Base-by-base conservation (phyloP, 2,113 vertebrate genomes). In the Sterna hirundo region DNA sequence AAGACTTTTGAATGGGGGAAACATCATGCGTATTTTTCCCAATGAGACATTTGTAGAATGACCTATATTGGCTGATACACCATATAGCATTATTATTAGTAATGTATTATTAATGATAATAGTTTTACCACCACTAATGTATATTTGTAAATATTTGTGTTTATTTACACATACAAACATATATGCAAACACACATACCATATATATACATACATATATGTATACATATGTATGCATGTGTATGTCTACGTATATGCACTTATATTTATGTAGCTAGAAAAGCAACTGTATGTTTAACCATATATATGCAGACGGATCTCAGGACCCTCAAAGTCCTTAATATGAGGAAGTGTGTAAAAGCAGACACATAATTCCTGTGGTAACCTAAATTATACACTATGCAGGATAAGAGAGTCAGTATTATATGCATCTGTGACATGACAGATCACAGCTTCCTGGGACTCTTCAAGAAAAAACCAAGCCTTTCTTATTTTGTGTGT, bases 161-260 rank as follows among this genome's bases (percentile, higher is more conserved):
- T 36, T 42, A 38, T 58, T 58, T 78, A 49, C 22, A 17, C 3
- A 61, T 2, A 61, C 2, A 60, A 70, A 34, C 4, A 11, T 54
- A 36, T 16, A 26, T 13, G 5, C 34, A 61, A 60, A 54, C 36
- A 29, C 58, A 47, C 2, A 71, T 16, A 19, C 5, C 14, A 27
- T 23, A 42, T 6, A 42, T 6, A 60, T 9, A 52, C 2, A 11
- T 4, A 38, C 29, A 18, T 9, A 9, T 38, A 30, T 4, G 3
- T 30, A 30, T 10, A 2, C 5, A 17, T 23, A 1, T 29, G 4
- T 4, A 2, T 23, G 15, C 30, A 7, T 36, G 5, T 5, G 8
- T 42, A 6, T 44, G 14, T 29, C 5, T 29, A 5, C 23, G 2
- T 44, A 9, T n/a, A 7, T 27, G 5, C 9, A 68, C 2, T 23